These are phyloP conservation scores for Masnerella sp. DNA, from an alignment of 2,888 invertebrate genomes.

Conservation along the genomic window DNA sequence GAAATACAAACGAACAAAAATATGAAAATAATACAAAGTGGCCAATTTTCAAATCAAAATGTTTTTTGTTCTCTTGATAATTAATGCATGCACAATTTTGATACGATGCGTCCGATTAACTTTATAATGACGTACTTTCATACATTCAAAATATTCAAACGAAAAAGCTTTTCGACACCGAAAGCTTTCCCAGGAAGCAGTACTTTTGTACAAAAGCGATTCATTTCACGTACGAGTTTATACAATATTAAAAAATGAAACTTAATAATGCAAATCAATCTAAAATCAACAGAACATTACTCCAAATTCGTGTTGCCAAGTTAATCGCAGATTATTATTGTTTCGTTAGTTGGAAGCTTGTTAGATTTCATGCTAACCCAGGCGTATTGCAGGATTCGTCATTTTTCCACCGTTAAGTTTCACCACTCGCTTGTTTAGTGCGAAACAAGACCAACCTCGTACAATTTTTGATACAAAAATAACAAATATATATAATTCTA, in stretches of 20 bases:
- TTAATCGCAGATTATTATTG: slow-evolving; percentile 41
- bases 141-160: slow-evolving; percentile 40
- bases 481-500: slow-evolving; percentile 8
- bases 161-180: slow-evolving; percentile 51
- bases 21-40: slow-evolving; percentile 6
- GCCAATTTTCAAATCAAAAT: too few species aligned
- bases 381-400: slow-evolving; percentile 26
- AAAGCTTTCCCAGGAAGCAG: slow-evolving; percentile 47
- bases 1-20: slow-evolving; percentile 5
- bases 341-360: slow-evolving; percentile 55
- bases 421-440: not conserved
- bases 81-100: slow-evolving; percentile 37
- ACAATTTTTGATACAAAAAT: slow-evolving; percentile 6
- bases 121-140: slow-evolving; percentile 23
- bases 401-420: slow-evolving; percentile 1
- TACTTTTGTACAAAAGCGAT: slow-evolving; percentile 52
- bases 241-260: slow-evolving; percentile 27
- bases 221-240: slow-evolving; percentile 31
- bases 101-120: slow-evolving; percentile 25
- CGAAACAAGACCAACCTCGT: not conserved
- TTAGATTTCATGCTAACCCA: slow-evolving; percentile 58
- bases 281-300: slow-evolving; percentile 26
- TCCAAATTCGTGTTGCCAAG: slow-evolving; percentile 1
- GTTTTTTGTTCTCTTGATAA: slow-evolving; percentile 6
- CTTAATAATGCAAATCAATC: slow-evolving; percentile 32